phyloP scores from a whole-genome alignment of 2,797 vertebrate genomes.

The Rhynchotus rufescens region DNA sequence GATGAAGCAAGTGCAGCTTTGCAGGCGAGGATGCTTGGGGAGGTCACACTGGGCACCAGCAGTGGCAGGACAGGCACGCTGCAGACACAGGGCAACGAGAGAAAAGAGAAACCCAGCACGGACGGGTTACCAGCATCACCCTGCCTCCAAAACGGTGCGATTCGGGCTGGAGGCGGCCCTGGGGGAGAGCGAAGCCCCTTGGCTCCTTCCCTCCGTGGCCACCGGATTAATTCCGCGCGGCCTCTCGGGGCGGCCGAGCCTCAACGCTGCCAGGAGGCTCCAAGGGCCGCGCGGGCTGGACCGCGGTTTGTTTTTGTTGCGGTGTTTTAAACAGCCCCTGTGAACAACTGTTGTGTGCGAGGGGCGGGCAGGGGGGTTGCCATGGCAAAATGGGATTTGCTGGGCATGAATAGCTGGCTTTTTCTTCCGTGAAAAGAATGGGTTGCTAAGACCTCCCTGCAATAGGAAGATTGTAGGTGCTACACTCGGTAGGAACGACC shows the following conservation, averaged over 20 bases:
- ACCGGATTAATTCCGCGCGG: neutral
- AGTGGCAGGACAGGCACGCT: no score
- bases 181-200: fast-evolving
- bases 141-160: fast-evolving
- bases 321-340: slow-evolving; percentile 24
- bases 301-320: neutral
- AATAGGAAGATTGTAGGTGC: slow-evolving; percentile 16
- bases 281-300: neutral
- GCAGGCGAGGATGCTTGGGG: neutral
- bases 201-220: neutral
- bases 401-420: slow-evolving; percentile 67
- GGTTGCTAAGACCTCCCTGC: slow-evolving; percentile 66
- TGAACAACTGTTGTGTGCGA: slow-evolving; percentile 22
- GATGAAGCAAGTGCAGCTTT: neutral
- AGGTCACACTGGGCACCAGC: no score
- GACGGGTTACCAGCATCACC: neutral
- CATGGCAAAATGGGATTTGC: slow-evolving; percentile 74
- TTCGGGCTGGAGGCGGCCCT: neutral
- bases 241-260: neutral
- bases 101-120: neutral
- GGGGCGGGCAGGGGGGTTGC: slow-evolving; percentile 50
- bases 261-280: neutral
- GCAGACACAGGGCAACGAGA: no score
- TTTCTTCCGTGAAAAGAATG: slow-evolving; percentile 58
- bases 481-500: neutral